Evolutionary conservation across 2,888 invertebrate genomes (phyloP).

Genomic region (Chrysolina oricalcia): DNA sequence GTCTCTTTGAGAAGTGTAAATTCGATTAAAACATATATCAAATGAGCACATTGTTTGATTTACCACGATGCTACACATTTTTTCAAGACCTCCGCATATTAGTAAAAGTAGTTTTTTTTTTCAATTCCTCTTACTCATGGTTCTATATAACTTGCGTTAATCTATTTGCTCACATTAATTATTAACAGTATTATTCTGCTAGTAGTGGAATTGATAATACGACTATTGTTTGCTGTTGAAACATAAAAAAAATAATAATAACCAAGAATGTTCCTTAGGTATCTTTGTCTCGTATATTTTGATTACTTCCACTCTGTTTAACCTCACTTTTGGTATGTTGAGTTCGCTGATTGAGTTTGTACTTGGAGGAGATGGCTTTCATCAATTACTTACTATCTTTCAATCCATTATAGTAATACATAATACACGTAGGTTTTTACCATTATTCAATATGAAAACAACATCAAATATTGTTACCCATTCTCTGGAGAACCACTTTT

Average conservation of each 20-base stretch:
- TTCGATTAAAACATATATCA: too few species aligned
- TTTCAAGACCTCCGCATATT: too few species aligned
- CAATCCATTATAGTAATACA: too few species aligned
- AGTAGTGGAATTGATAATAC: background rate
- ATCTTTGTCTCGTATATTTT: slow-evolving; percentile 14
- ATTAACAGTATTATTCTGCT: background rate
- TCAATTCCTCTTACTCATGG: background rate
- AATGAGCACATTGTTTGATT: too few species aligned
- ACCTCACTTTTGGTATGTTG: background rate
- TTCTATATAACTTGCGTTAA: background rate
- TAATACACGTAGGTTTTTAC: too few species aligned
- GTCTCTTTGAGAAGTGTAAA: too few species aligned
- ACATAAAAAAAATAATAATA: slow-evolving; percentile 6
- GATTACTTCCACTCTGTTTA: background rate
- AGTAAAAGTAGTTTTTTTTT: background rate
- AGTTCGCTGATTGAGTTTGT: background rate
- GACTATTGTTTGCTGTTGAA: slow-evolving; percentile 12
- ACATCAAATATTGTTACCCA: too few species aligned
- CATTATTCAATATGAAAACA: too few species aligned
- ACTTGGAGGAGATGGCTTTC: too few species aligned
- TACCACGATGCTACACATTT: too few species aligned
- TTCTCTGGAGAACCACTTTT: too few species aligned
- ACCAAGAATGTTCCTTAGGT: background rate
- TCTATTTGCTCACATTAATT: background rate
- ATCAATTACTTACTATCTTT: too few species aligned